These are phyloP conservation scores for Stenolophus ochropezus DNA, from an alignment of 2,888 invertebrate species.

Conservation along the genomic window DNA sequence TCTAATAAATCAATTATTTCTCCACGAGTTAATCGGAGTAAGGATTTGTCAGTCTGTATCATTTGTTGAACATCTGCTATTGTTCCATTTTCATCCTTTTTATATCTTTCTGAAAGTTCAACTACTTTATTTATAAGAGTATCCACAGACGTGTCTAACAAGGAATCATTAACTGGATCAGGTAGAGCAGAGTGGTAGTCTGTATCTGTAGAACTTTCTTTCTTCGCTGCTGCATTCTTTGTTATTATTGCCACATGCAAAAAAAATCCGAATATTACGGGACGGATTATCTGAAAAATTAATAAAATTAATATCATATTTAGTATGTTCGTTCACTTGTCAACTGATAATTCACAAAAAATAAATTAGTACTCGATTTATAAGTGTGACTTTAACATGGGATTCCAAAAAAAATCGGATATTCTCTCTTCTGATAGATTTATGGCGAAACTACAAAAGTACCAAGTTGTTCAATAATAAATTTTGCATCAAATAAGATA, in stretches of 20 bases:
- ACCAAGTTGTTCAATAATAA: no score
- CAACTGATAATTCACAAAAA: no score
- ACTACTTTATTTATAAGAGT: conserved; percentile 51
- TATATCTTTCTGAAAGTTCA: conserved; percentile 47
- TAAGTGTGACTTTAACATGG: no score
- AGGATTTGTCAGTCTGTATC: conserved; percentile 76
- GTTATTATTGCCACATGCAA: not conserved
- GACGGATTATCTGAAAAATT: conserved; percentile 36
- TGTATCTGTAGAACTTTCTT: not conserved
- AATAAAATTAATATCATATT: no score
- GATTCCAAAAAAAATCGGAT: no score
- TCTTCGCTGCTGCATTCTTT: not conserved
- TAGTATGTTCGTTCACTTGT: no score
- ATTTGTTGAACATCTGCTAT: conserved; percentile 81
- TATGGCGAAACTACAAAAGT: no score
- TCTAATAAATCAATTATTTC: conserved; percentile 81
- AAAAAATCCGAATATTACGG: conserved; percentile 29
- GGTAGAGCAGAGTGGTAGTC: not conserved
- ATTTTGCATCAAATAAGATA: no score
- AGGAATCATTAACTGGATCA: conserved; percentile 20
- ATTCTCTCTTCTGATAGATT: no score
- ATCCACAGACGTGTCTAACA: conserved; percentile 28
- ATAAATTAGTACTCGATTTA: no score
- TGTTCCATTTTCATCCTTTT: conserved; percentile 77
- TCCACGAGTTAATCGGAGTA: conserved; percentile 79